phyloP scores from a whole-genome alignment of 1,140 invertebrate genomes.

The Drosophila nigrodunni region DNA sequence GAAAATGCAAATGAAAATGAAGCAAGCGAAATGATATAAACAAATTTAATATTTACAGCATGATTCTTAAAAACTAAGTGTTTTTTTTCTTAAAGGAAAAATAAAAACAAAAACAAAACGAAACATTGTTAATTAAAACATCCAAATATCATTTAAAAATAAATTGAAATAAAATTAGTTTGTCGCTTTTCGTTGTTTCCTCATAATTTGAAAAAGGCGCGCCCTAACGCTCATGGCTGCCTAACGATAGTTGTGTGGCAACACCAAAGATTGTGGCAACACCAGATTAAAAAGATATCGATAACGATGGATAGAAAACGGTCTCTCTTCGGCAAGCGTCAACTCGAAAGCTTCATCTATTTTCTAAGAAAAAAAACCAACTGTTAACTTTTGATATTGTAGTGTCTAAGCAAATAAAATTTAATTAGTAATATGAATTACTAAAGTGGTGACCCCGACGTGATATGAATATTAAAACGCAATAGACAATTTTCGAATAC shows the following conservation, averaged over 20 bases:
- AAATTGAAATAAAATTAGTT: constrained; percentile 66
- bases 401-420: no score
- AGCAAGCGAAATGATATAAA: constrained; percentile 17
- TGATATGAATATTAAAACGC: no score
- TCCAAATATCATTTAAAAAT: constrained; percentile 77
- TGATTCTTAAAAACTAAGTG: constrained; percentile 79
- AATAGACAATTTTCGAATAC: no score
- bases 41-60: constrained; percentile 69
- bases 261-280: no score
- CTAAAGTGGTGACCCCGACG: no score
- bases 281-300: no score
- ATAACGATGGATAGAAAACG: no score
- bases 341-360: no score
- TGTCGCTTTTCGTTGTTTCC: constrained; percentile 31
- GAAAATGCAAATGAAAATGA: constrained; percentile 21
- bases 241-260: constrained; percentile 34
- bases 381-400: no score
- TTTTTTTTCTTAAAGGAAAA: constrained; percentile 79
- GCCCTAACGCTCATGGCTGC: neutral
- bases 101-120: constrained; percentile 56
- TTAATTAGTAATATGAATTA: no score
- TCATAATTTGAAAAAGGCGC: constrained; percentile 18
- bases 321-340: no score
- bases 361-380: no score
- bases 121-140: constrained; percentile 81